Conservation (phyloP, 2,888 invertebrate genomes). For the Pachydiplax longipennis region DNA sequence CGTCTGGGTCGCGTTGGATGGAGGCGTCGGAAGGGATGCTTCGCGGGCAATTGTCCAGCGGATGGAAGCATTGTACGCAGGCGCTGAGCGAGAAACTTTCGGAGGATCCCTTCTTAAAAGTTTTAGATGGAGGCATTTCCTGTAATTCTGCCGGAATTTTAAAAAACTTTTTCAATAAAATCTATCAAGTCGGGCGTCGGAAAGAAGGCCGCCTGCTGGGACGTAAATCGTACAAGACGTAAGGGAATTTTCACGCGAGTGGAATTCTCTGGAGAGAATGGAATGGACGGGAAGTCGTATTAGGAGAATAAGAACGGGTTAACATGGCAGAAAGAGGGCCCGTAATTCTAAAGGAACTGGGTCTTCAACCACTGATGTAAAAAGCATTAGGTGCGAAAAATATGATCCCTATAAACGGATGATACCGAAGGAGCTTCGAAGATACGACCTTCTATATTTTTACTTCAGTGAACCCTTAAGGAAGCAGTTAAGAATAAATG, state of each 20-base stretch:
- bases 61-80: neutral
- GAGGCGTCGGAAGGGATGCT: neutral
- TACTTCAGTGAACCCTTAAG: too few relatives aligned
- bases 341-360: too few relatives aligned
- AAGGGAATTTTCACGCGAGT: neutral
- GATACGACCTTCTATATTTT: too few relatives aligned
- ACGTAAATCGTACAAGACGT: neutral
- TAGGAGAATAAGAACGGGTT: neutral
- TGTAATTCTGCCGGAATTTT: neutral
- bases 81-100: neutral
- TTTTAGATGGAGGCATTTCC: neutral
- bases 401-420: too few relatives aligned
- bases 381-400: too few relatives aligned
- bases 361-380: too few relatives aligned
- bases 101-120: neutral
- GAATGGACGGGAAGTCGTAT: neutral
- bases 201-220: neutral
- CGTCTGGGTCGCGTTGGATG: constrained; percentile 21
- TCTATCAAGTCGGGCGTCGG: neutral
- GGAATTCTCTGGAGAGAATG: neutral
- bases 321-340: neutral
- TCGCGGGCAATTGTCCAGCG: constrained; percentile 19
- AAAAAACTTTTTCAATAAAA: neutral
- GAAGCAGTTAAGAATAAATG: too few relatives aligned
- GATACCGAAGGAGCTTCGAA: too few relatives aligned